Evolutionary conservation across 2,888 invertebrate genomes (phyloP), one percentile per base, ranked within the genome.

Genomic region (Entomobrya multifasciata): DNA sequence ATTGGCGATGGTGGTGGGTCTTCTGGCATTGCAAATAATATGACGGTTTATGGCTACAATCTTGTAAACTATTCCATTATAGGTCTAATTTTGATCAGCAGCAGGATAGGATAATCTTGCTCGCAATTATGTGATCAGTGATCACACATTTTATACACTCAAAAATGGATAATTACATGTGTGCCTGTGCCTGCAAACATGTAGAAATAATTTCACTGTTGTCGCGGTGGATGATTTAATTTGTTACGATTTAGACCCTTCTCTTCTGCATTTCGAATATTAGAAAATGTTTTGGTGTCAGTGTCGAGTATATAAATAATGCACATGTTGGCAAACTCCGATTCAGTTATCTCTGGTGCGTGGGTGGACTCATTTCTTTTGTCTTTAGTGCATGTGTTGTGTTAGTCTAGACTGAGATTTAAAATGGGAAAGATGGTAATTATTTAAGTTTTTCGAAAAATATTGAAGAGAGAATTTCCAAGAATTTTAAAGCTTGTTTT

Each of bases 401-500:
- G 4, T 36, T 2, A 41, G 11, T 41, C 10, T 65, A 10, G 8
- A 4, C 36, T 5, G 20, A 20, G 5, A 0, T 13, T 22, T 22
- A 27, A 67, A 44, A 67, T 67, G 67, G 44, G 41, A n/a, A 67
- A 67, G 22, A 44, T 67, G 67, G 67, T 67, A 67, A 36, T n/a
- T 27, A 15, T 62, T 13, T 62, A 27, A 62, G 0, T 62, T 13
- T 20, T 55, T 55, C 6, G 13, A 57, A 27, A 27, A 47, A 5
- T 47, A 5, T 47, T 13, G 2, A n/a, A 47, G 47, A 15, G 13
- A 1, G 47, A 47, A 15, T 47, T 15, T 47, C 60, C 25, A 17
- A 25, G 25, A 57, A 11, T 22, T 25, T 25, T 57, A 57, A 11
- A 5, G 52, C 5, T 5, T 49, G 13, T 15, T 3, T 49, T n/a